Base-by-base conservation (phyloP, 2,888 invertebrate genomes). In the Noctua comes region DNA sequence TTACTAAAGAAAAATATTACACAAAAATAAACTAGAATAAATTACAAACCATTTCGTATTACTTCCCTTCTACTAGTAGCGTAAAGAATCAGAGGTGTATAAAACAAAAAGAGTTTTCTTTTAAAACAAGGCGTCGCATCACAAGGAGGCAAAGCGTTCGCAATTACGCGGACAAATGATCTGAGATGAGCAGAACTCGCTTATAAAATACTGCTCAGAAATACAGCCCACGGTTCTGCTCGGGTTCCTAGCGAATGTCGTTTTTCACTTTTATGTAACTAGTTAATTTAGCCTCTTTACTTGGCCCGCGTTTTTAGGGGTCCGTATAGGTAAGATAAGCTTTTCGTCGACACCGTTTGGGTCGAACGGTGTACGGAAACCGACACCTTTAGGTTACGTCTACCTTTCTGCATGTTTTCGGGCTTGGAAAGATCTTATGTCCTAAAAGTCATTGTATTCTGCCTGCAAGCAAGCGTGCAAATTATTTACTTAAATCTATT, bases 121-220 rank as follows among this genome's bases (percentile, higher is more conserved):
- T 92, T 88, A 89, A 91, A 92, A 91, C 90, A 90, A 88, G 83
- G 88, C 87, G 82, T 85, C 90, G 87, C 90, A 80, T 88, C 88
- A 85, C 88, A 86, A 82, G 82, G 88, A 90, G 84, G 85, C 87
- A 89, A 87, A 90, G 85, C 80, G 89, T 83, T 88, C 84, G 90
- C 91, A 92, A 93, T 93, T 92, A 93, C 91, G 89, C 86, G 88
- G 88, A 93, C 91, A 92, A 93, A 93, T 92, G 90, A 88, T 83
- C 86, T 48, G 83, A 87, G 90, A 90, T 89, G 90, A 90, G 88
- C 78, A 84, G 82, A 89, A 90, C 87, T 90, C 88, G 82, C 83
- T 90, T 88, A 89, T 90, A 89, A 87, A 88, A 86, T 87, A 87
- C 85, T 88, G 81, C 73, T 77, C 76, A 88, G 82, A 84, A 87